Percentiles rank a stretch among this genome's conserved stretches.
Conservation (phyloP, 1,140 invertebrate genomes). For the Brachionus rotundiformis region DNA sequence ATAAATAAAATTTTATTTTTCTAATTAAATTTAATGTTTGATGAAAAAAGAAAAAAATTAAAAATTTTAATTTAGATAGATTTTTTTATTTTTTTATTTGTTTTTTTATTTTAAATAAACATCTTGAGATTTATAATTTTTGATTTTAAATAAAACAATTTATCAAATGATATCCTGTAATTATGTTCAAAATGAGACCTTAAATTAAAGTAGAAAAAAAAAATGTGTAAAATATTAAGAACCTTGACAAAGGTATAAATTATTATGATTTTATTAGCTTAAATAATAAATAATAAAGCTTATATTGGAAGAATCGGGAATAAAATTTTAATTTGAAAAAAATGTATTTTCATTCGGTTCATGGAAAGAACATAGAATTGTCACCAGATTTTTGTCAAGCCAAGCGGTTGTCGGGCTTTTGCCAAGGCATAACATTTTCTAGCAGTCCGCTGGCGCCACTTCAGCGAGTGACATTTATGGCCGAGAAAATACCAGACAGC, state of each 20-base stretch:
- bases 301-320: neutral
- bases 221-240: neutral
- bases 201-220: slow-evolving; percentile 3
- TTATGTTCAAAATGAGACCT: neutral
- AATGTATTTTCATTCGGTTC: slow-evolving; percentile 51
- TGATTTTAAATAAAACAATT: neutral
- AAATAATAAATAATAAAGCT: neutral
- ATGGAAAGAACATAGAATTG: slow-evolving; percentile 45
- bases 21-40: too few relatives aligned
- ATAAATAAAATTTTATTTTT: too few relatives aligned
- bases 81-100: too few relatives aligned
- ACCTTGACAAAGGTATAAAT: slow-evolving; percentile 42
- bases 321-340: slow-evolving; percentile 1
- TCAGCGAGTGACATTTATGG: slow-evolving; percentile 53
- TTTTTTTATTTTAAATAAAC: too few relatives aligned
- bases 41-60: too few relatives aligned
- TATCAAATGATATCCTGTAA: neutral
- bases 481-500: slow-evolving; percentile 56
- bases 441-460: neutral
- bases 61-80: too few relatives aligned
- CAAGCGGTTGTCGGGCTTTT: neutral
- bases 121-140: too few relatives aligned
- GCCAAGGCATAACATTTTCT: slow-evolving; percentile 29
- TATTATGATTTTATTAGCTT: slow-evolving; percentile 23
- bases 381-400: slow-evolving; percentile 7